Percentiles rank a stretch among this genome's conserved stretches.
These are phyloP conservation scores for Sarcoramphus papa DNA, from an alignment of 2,797 vertebrate species.

Conservation along the genomic window DNA sequence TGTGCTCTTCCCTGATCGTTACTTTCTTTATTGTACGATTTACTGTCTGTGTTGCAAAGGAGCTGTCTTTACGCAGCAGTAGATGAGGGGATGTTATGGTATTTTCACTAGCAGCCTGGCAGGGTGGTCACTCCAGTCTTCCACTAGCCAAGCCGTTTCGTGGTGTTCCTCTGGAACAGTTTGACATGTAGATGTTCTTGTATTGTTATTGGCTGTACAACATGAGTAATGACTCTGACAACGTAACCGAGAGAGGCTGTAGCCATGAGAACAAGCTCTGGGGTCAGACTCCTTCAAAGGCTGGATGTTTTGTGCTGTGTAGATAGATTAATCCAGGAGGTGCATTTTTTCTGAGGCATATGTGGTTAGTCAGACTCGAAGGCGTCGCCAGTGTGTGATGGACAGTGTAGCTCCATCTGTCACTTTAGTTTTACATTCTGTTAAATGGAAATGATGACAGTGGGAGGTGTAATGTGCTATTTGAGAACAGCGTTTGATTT, in stretches of 20 bases:
- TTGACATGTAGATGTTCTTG: not conserved
- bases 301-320: not conserved
- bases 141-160: not conserved
- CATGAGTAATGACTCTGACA: not conserved
- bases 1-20: not conserved
- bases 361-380: not conserved
- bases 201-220: not conserved
- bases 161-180: not conserved
- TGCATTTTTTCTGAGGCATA: not conserved
- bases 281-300: not conserved
- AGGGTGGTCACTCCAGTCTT: not conserved
- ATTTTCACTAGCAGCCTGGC: not conserved
- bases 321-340: not conserved
- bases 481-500: not conserved
- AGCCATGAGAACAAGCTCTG: not conserved
- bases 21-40: not conserved
- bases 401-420: not conserved
- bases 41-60: not conserved
- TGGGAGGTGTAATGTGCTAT: not conserved
- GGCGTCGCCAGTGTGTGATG: not conserved
- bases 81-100: not conserved
- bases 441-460: not conserved
- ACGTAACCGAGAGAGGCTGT: not conserved
- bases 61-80: rapidly evolving
- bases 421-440: not conserved